Base-by-base conservation (phyloP, 2,888 invertebrate species). In the Lithosia quadra region DNA sequence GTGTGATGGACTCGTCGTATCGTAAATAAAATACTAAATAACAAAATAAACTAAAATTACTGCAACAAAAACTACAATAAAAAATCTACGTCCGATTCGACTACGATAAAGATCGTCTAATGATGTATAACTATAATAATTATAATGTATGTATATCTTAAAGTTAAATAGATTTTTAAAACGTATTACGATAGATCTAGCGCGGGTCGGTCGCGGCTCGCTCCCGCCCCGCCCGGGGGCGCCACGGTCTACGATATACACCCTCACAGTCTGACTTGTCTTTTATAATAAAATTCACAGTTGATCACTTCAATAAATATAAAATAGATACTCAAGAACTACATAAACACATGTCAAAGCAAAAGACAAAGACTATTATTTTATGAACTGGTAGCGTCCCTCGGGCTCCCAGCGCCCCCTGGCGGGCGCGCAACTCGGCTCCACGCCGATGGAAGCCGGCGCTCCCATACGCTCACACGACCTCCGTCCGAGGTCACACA, bases 11-110 rank as follows among this genome's bases (percentile, higher is more conserved):
- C 84, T 80, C 73, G 80, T 59, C 84, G 67, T 81, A 68, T 75
- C 81, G 85, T 84, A 90, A 89, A 91, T 94, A 94, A 93, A 93
- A 94, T 87, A 94, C 94, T 94, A 94, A 94, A 94, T 94, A 94
- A 94, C 94, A 93, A 91, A 90, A 91, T 87, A 83, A 87, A 91
- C 90, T 90, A 90, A 93, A 88, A 89, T 88, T 88, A 92, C 84
- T 88, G 89, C 91, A 93, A 93, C 93, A 90, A 91, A 93, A 84
- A 85, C 88, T 88, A 87, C 84, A 86, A 87, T 82, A 85, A 88
- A 89, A 87, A 86, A 81, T 80, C 86, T 90, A 91, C 87, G 87
- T 87, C 84, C 83, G 87, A 90, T 90, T 90, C 81, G 87, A 91
- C 91, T 93, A 92, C 86, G 80, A 88, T 88, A 89, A 88, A 88